Percentiles rank a stretch among this genome's conserved stretches.
Evolutionary conservation across 2,113 vertebrate species (phyloP).

Genomic region (Poecile atricapillus): DNA sequence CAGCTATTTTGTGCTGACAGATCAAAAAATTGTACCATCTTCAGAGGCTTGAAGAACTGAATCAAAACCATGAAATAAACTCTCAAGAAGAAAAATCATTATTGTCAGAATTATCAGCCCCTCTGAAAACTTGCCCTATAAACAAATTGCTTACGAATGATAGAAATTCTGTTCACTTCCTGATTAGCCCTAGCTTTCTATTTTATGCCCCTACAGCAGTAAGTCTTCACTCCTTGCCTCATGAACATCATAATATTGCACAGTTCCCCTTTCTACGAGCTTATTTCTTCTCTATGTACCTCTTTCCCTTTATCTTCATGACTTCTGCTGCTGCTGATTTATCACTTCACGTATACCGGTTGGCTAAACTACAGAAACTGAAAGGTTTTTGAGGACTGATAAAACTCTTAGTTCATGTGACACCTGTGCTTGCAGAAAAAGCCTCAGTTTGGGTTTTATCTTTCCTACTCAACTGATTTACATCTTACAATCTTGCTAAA

Average conservation of each 20-base stretch:
- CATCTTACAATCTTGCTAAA: not conserved
- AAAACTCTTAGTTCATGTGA: not conserved
- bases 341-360: rapidly evolving
- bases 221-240: not conserved
- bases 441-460: not conserved
- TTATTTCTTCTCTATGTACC: not conserved
- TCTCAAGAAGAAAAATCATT: not conserved
- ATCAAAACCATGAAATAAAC: not conserved
- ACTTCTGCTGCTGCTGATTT: not conserved
- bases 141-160: not conserved
- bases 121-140: not conserved
- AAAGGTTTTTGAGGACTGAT: not conserved
- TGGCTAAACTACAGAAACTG: not conserved
- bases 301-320: not conserved
- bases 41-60: not conserved
- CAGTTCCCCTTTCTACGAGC: not conserved
- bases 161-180: not conserved
- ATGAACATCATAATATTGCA: not conserved
- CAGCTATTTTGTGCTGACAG: not conserved
- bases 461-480: not conserved
- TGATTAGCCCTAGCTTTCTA: not conserved
- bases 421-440: not conserved
- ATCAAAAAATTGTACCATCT: not conserved
- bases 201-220: not conserved
- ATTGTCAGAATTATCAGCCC: not conserved